These are phyloP conservation scores for Dryococelus australis DNA, from an alignment of 2,888 invertebrate species.

Conservation along the genomic window DNA sequence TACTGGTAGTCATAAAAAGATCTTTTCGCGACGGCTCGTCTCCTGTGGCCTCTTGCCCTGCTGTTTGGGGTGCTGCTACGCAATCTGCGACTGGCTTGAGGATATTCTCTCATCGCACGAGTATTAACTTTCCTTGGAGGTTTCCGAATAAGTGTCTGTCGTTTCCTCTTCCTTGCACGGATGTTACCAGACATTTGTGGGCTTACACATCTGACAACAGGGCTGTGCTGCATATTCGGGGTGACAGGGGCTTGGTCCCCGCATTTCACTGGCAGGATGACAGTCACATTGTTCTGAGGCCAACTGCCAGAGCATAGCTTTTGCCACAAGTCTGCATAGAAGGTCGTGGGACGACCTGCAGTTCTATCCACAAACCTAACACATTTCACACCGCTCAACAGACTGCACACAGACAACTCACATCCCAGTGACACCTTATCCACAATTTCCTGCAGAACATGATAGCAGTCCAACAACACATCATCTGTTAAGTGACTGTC, in stretches of 20 bases:
- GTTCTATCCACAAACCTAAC: background rate
- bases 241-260: background rate
- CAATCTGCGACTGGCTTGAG: background rate
- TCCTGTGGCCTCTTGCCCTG: background rate
- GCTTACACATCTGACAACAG: too few relatives aligned
- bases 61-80: background rate
- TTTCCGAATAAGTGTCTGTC: background rate
- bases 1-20: background rate
- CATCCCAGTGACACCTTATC: background rate
- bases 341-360: background rate
- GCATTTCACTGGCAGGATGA: background rate
- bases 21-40: background rate
- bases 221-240: too few relatives aligned
- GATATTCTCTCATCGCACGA: background rate
- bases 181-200: too few relatives aligned
- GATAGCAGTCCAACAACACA: background rate
- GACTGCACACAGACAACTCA: background rate
- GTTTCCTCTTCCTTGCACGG: background rate
- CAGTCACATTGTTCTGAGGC: background rate
- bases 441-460: background rate
- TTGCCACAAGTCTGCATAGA: background rate
- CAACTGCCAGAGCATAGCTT: background rate
- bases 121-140: background rate
- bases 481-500: background rate
- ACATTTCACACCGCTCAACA: background rate